Percentiles rank a stretch among this genome's conserved stretches.
Evolutionary conservation across 2,888 invertebrate species (phyloP).

Genomic region (Synergus umbraculus): DNA sequence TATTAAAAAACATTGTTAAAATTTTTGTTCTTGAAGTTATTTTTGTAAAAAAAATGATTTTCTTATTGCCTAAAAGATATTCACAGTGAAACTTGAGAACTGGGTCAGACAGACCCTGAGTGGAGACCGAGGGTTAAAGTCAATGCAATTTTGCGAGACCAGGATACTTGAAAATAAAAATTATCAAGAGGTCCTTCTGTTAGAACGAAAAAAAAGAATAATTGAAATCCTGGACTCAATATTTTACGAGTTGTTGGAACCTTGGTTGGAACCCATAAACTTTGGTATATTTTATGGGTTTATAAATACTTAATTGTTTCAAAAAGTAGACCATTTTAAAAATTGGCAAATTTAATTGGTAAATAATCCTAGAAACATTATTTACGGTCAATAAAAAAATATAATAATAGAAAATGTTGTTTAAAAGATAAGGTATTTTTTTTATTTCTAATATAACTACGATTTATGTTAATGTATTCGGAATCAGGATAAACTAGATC

Average conservation of each 20-base stretch:
- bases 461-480: too few species aligned
- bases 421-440: not conserved
- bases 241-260: slow-evolving; percentile 4
- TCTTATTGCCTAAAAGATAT: too few species aligned
- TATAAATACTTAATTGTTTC: not conserved
- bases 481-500: not conserved
- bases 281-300: not conserved
- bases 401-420: not conserved
- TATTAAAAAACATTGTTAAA: too few species aligned
- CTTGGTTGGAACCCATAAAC: not conserved
- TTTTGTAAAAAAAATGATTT: too few species aligned
- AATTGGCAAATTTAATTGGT: not conserved
- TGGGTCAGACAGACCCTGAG: too few species aligned
- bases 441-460: too few species aligned
- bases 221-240: slow-evolving; percentile 9
- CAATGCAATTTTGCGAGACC: not conserved
- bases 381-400: not conserved
- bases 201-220: not conserved
- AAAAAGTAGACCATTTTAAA: not conserved
- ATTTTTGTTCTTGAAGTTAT: too few species aligned
- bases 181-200: not conserved
- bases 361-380: not conserved
- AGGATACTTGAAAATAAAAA: not conserved
- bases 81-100: too few species aligned
- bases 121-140: not conserved